Evolutionary conservation across 2,888 invertebrate genomes (phyloP), one percentile per base, ranked within the genome.

Genomic region (Harmothoe impar): DNA sequence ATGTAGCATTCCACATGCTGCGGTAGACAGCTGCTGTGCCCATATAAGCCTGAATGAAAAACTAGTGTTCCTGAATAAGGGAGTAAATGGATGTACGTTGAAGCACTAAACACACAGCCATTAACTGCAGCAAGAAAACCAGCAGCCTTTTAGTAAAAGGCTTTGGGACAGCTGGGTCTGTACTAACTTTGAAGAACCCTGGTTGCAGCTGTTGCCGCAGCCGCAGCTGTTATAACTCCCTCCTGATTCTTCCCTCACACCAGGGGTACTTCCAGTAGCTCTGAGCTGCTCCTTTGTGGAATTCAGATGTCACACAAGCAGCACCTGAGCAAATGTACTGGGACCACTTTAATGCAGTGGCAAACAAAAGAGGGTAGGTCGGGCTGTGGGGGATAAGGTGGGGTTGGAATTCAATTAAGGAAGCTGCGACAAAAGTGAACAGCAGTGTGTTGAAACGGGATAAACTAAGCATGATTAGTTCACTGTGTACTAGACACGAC

Each of bases 311-410:
- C 31, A 29, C 72, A 72, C 15, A 3, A 72, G 3, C 72, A 29
- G 29, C 72, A 72, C 72, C 72, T 72, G 72, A 72, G 72, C 29
- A 72, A 72, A 72, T 72, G 72, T 0, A 25, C 72, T 25, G n/a
- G 25, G 72, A 29, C 31, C 31, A 29, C 29, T 29, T 72, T 72
- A 72, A 72, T 72, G 72, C 29, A 72, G 25, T 15, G 5, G 5
- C 72, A 72, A 72, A 72, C 72, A 72, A 72, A n/a, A 62, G 62
- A 20, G 23, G n/a, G 20, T 43, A 10, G 1, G 62, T 5, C 62
- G 20, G 62, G n/a, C 62, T 62, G 62, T n/a, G 62, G 3, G 62
- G 23, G 1, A 20, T 62, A n/a, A 62, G 62, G 62, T n/a, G 20
- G 3, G 20, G 15, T 43, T 43, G 43, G 62, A 62, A 62, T 62